Evolutionary conservation across 2,888 invertebrate genomes (phyloP), one percentile per base, ranked within the genome.

Genomic region (Trichopria drosophilae): DNA sequence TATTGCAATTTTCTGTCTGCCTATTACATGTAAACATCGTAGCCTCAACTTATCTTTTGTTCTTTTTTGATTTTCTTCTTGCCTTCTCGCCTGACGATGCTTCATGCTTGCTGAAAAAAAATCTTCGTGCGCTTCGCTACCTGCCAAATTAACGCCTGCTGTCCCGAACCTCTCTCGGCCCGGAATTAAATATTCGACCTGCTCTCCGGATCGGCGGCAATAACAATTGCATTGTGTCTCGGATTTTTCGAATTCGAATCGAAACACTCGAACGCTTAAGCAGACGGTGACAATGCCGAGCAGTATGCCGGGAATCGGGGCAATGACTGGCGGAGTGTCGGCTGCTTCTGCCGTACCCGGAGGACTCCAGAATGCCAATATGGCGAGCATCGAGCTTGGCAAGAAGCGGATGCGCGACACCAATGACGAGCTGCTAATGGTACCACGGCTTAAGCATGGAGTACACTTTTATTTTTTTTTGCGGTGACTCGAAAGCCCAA

Each of bases 331-430:
- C 58, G 73, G 73, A 67, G 70, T 74, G 51, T 71, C 73, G 63
- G 71, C 71, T 65, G 77, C 79, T 71, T 75, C 79, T 74, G 79
- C 79, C 72, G 78, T 81, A 72, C 78, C 80, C 73, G 74, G 72
- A 79, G 78, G 79, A 80, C 81, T 82, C 78, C 80, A 80, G 78
- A 78, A 83, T 82, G 82, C 86, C 79, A 82, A 84, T 80, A 81
- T 79, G 80, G 81, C 82, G 10, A 78, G 81, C 84, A 83, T 88
- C 85, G 90, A 91, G 85, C 84, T 87, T 82, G 91, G 90, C 87
- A 93, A 93, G 90, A 93, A 93, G 87, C 91, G 93, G 83, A 88
- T 92, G 84, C 88, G 85, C 76, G 86, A 87, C 80, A 83, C 84
- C 80, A 86, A 86, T 82, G 88, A 88, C 82, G 89, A 90, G 82